A percentile compares a stretch with the other conserved stretches of the same genome.
phyloP scores from a whole-genome alignment of 2,888 invertebrate species.

The Lypha dubia region DNA sequence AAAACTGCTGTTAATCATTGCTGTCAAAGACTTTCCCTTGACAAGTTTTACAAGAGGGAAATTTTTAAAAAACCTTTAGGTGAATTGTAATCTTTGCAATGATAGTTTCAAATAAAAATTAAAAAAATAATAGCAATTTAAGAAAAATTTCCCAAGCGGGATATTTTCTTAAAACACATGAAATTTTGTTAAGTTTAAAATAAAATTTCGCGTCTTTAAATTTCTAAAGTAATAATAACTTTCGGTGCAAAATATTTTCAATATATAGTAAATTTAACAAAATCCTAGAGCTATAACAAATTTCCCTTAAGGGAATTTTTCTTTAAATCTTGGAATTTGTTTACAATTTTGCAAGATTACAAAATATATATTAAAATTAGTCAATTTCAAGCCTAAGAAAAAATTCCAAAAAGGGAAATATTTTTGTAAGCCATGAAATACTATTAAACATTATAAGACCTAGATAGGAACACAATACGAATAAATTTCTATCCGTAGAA shows the following conservation, averaged over 20 bases:
- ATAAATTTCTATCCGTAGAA: no score
- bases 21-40: neutral
- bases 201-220: no score
- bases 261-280: neutral
- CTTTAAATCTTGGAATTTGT: neutral
- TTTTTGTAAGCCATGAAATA: neutral
- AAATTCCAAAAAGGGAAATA: neutral
- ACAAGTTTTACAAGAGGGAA: neutral
- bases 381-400: neutral
- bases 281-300: neutral
- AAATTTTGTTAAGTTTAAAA: neutral
- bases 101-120: neutral
- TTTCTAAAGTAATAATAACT: no score
- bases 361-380: neutral
- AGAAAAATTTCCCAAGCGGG: neutral
- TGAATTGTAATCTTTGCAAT: no score
- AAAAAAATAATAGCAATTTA: neutral
- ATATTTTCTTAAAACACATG: neutral
- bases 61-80: neutral
- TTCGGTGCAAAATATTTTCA: no score
- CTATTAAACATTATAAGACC: no score
- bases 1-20: neutral
- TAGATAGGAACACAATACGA: no score
- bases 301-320: conserved; percentile 38
- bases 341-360: neutral